Percentiles rank a stretch among this genome's conserved stretches.
Conservation (phyloP, 2,113 vertebrate species). For the Eira barbara region DNA sequence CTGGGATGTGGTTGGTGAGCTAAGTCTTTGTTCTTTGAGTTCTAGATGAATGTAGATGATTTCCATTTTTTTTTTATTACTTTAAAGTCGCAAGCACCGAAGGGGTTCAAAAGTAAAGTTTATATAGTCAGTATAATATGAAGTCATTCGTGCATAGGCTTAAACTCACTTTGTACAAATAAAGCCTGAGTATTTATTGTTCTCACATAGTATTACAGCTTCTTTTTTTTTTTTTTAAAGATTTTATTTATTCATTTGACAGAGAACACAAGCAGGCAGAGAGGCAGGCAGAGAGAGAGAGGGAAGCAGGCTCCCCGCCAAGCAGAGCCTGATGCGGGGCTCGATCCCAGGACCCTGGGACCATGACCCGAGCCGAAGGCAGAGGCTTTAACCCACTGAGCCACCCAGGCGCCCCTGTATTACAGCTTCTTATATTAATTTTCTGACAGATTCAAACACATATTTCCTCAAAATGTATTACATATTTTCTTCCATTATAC, state of each 20-base stretch:
- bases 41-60: not conserved
- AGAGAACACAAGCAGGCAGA: no score
- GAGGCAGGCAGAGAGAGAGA: no score
- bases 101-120: constrained; percentile 25
- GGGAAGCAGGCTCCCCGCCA: no score
- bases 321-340: no score
- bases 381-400: no score
- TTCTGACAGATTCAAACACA: constrained; percentile 4
- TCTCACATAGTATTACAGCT: not conserved
- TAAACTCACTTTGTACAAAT: not conserved
- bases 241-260: no score
- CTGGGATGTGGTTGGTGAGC: not conserved
- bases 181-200: constrained; percentile 5
- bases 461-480: constrained; percentile 21
- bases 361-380: no score
- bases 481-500: constrained; percentile 25
- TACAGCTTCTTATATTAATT: constrained; percentile 25
- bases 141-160: not conserved
- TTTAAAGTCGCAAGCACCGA: not conserved
- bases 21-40: not conserved
- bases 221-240: no score
- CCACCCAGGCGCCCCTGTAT: no score
- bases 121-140: not conserved
- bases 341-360: no score
- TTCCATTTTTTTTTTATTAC: constrained; percentile 24